Evolutionary conservation across 1,140 invertebrate species (phyloP).

Genomic region (Gerris buenoi): DNA sequence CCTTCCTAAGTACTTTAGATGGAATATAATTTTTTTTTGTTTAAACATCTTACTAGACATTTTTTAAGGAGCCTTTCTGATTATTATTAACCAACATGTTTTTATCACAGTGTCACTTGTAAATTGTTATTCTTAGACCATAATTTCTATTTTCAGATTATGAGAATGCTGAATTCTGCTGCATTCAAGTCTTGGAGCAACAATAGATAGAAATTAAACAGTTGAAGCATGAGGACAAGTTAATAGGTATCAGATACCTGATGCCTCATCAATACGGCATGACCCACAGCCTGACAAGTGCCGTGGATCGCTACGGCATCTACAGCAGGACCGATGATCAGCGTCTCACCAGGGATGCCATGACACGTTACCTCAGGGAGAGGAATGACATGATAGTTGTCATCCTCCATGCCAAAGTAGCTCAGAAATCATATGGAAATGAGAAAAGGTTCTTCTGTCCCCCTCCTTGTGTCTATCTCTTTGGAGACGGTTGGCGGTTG

Average conservation of each 20-base stretch:
- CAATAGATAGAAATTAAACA: background rate
- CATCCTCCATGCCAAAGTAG: constrained; percentile 95
- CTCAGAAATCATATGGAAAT: constrained; percentile 99
- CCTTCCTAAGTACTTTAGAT: no score
- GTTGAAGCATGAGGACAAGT: background rate
- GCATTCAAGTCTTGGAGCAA: background rate
- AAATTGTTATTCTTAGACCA: background rate
- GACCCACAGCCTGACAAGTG: constrained; percentile 56
- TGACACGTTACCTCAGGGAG: constrained; percentile 88
- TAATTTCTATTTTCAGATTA: background rate
- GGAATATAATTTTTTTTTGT: no score
- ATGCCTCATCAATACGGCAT: constrained; percentile 64
- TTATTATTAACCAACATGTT: no score
- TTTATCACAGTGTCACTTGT: no score
- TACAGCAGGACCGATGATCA: constrained; percentile 60
- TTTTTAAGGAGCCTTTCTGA: no score
- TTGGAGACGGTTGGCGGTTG: constrained; percentile 91
- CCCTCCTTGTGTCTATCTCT: constrained; percentile 96
- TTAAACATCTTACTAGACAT: no score
- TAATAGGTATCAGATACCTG: constrained; percentile 26
- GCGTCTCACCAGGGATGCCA: constrained; percentile 77
- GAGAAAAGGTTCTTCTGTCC: constrained; percentile 99
- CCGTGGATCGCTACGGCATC: constrained; percentile 41
- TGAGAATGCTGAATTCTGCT: background rate
- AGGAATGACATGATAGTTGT: constrained; percentile 91